Evolutionary conservation across 2,888 invertebrate genomes (phyloP).

Genomic region (Ectropis crepuscularia): DNA sequence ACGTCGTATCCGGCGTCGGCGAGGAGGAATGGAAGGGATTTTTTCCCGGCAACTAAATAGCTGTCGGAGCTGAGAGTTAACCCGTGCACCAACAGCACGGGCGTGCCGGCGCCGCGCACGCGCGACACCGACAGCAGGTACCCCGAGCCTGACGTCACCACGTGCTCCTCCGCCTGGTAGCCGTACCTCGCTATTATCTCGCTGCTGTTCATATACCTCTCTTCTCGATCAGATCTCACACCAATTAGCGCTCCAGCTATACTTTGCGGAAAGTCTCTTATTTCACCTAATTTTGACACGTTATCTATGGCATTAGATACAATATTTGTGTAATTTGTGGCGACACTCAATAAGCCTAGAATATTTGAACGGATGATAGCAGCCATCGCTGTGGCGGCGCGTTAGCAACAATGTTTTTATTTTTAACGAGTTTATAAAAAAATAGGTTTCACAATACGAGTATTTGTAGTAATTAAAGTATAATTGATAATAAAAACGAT

Average conservation of each 20-base stretch:
- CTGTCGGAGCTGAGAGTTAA: slow-evolving; percentile 6
- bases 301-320: no score
- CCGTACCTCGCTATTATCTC: slow-evolving; percentile 60
- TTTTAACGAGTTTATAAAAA: no score
- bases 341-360: no score
- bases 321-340: no score
- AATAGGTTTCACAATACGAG: no score
- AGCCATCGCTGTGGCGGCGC: no score
- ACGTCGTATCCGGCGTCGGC: slow-evolving; percentile 15
- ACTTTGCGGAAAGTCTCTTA: background rate
- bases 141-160: slow-evolving; percentile 88
- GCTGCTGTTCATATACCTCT: slow-evolving; percentile 11
- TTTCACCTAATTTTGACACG: background rate
- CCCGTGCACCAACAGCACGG: slow-evolving; percentile 11
- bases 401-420: no score
- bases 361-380: no score
- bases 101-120: background rate
- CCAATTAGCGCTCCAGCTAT: background rate
- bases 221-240: background rate
- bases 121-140: slow-evolving; percentile 74
- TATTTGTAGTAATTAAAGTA: no score
- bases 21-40: slow-evolving; percentile 9
- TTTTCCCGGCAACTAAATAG: slow-evolving; percentile 2
- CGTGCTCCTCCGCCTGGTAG: slow-evolving; percentile 86
- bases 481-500: no score